A percentile compares a stretch with the other conserved stretches of the same genome.
Conservation (phyloP, 2,797 vertebrate genomes). For the Cirrhinus mrigala region DNA sequence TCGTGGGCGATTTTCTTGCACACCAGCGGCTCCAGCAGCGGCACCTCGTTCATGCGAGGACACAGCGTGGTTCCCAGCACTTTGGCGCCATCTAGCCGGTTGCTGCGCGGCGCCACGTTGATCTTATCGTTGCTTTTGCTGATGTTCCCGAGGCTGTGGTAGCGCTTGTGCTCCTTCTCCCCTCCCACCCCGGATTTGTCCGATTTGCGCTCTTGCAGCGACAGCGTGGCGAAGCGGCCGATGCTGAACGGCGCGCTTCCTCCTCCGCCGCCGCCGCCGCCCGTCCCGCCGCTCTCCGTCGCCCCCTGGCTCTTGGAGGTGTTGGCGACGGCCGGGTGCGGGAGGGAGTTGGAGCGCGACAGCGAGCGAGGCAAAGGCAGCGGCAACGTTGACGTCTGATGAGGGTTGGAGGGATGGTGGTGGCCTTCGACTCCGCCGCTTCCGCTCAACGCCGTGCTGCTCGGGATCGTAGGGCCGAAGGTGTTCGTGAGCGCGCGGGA, state of each 20-base stretch:
- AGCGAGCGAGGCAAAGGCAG: conserved; percentile 85
- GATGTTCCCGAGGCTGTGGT: conserved; percentile 92
- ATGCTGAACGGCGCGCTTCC: conserved; percentile 81
- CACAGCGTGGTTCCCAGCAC: conserved; percentile 90
- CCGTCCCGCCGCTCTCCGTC: conserved; percentile 34
- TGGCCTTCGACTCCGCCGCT: conserved; percentile 77
- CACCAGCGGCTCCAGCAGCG: conserved; percentile 90
- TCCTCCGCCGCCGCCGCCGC: conserved; percentile 52
- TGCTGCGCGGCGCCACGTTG: conserved; percentile 78
- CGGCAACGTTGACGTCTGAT: conserved; percentile 75
- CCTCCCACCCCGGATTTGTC: conserved; percentile 74
- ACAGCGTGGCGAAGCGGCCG: conserved; percentile 88
- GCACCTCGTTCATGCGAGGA: conserved; percentile 91
- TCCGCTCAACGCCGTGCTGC: conserved; percentile 70
- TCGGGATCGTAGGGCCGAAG: conserved; percentile 73
- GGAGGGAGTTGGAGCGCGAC: conserved; percentile 91
- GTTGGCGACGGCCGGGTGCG: conserved; percentile 83
- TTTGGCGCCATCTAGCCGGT: conserved; percentile 85
- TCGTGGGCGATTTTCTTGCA: conserved; percentile 96
- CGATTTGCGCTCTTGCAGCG: conserved; percentile 85
- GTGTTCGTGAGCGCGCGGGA: conserved; percentile 87
- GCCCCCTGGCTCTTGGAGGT: conserved; percentile 73
- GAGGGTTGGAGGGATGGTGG: conserved; percentile 74
- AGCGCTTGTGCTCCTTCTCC: conserved; percentile 91
- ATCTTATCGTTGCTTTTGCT: conserved; percentile 90